Conservation (phyloP, 2,113 vertebrate genomes). For the Eurystomus gularis region DNA sequence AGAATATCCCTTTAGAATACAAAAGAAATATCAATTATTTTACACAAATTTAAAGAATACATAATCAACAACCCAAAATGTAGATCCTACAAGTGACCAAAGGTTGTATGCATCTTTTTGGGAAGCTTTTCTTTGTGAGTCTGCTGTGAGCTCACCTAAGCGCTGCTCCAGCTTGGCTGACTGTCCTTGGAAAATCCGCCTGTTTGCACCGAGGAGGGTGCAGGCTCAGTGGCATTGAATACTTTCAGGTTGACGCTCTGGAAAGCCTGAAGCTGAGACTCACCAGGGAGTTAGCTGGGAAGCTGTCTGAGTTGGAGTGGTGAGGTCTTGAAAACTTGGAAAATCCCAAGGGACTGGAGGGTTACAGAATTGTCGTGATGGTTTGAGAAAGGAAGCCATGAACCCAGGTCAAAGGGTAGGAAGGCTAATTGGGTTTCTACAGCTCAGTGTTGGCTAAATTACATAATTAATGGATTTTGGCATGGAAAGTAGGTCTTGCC, state of each 20-base stretch:
- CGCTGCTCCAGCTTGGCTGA: not conserved
- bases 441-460: not conserved
- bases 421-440: not conserved
- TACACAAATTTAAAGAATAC: not conserved
- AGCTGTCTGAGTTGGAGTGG: not conserved
- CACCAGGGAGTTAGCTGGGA: not conserved
- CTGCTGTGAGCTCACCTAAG: not conserved
- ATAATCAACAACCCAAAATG: not conserved
- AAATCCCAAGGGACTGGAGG: not conserved
- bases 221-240: not conserved
- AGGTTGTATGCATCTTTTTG: not conserved
- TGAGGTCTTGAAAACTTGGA: not conserved
- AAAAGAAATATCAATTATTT: not conserved
- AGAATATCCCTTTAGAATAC: not conserved
- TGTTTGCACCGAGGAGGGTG: not conserved
- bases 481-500: not conserved
- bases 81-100: not conserved
- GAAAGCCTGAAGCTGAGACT: not conserved
- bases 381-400: not conserved
- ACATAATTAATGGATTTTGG: not conserved
- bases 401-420: not conserved
- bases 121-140: not conserved
- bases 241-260: not conserved
- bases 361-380: not conserved
- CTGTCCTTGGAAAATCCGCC: not conserved